Evolutionary conservation across 2,113 vertebrate species (phyloP).

Genomic region (Salvelinus namaycush): DNA sequence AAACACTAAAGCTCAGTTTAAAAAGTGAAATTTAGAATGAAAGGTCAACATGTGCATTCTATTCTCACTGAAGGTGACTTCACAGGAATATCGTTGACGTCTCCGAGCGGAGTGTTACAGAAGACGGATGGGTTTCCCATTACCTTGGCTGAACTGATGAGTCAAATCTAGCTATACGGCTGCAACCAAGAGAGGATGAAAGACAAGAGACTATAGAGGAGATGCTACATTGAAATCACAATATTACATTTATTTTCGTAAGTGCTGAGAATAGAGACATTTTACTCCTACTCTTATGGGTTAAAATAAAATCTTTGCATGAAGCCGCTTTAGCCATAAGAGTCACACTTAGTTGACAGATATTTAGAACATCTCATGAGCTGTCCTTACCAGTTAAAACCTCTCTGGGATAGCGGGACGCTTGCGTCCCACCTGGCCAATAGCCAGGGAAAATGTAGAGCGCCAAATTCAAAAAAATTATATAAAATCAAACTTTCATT

Average conservation of each 20-base stretch:
- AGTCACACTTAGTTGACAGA: too few relatives aligned
- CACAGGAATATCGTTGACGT: background rate
- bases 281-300: too few relatives aligned
- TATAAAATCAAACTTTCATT: too few relatives aligned
- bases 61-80: background rate
- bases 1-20: background rate
- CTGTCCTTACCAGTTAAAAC: too few relatives aligned
- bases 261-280: too few relatives aligned
- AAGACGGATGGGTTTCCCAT: background rate
- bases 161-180: background rate
- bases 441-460: too few relatives aligned
- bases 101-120: background rate
- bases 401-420: too few relatives aligned
- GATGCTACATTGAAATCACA: background rate
- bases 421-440: too few relatives aligned
- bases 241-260: background rate
- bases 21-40: background rate
- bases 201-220: background rate
- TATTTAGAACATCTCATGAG: too few relatives aligned
- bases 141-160: background rate
- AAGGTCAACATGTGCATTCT: background rate
- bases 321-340: too few relatives aligned
- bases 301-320: background rate
- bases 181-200: background rate
- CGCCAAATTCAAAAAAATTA: too few relatives aligned